Conservation (phyloP, 2,113 vertebrate genomes). For the Plecotus auritus region DNA sequence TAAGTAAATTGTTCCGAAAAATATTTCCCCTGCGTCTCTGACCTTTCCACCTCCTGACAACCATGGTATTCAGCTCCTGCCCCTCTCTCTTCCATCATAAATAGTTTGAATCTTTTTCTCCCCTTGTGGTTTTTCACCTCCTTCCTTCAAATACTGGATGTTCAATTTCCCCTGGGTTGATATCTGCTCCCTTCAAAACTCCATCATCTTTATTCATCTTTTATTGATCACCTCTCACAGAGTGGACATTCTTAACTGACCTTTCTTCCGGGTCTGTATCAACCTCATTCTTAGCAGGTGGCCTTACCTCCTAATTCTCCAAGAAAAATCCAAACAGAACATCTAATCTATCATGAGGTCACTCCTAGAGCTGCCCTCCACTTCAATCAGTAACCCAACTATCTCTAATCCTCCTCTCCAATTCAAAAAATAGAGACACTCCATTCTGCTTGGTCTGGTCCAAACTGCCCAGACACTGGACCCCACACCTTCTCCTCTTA, state of each 20-base stretch:
- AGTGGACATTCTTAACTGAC: neutral
- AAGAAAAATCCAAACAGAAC: neutral
- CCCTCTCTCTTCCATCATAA: neutral
- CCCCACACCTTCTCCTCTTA: neutral
- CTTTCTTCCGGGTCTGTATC: neutral
- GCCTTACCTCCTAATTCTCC: neutral
- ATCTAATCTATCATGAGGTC: neutral
- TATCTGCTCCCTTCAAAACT: neutral
- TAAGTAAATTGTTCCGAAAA: neutral
- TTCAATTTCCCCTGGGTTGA: neutral
- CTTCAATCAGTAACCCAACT: neutral
- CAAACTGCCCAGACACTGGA: neutral
- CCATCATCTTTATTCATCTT: neutral
- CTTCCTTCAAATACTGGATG: neutral
- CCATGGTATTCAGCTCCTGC: neutral
- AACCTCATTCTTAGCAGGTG: neutral
- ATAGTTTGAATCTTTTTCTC: neutral
- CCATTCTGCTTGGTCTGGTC: neutral
- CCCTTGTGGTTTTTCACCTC: neutral
- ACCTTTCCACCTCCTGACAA: neutral
- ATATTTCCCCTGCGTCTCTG: neutral
- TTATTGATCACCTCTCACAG: neutral
- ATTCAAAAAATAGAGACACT: neutral
- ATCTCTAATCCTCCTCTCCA: neutral
- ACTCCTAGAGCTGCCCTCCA: neutral